Conservation (phyloP, 2,888 invertebrate genomes). For the Spicauda simplicius region DNA sequence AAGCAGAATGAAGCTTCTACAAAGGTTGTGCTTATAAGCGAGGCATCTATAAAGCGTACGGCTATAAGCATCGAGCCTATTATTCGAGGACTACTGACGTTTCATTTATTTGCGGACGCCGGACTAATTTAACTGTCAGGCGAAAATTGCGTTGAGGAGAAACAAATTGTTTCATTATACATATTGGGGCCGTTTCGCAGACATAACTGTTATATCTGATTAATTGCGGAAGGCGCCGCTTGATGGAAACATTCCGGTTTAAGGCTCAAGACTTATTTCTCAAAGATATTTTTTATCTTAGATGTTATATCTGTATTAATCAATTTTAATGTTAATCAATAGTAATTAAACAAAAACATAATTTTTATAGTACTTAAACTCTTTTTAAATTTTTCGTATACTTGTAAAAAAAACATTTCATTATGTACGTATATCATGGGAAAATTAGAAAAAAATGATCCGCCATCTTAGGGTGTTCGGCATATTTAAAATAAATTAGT, state of each 20-base stretch:
- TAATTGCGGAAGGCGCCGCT: slow-evolving; percentile 40
- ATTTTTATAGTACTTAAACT: too few species aligned
- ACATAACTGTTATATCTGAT: slow-evolving; percentile 42
- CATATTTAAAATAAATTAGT: too few species aligned
- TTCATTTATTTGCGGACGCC: slow-evolving; percentile 61
- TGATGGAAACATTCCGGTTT: slow-evolving; percentile 21
- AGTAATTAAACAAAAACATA: too few species aligned
- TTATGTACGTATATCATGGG: too few species aligned
- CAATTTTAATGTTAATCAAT: too few species aligned
- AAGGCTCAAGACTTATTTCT: too few species aligned
- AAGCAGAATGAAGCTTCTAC: slow-evolving; percentile 41
- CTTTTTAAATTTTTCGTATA: too few species aligned
- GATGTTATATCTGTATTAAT: too few species aligned
- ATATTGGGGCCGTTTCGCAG: slow-evolving; percentile 36
- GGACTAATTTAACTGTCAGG: slow-evolving; percentile 66
- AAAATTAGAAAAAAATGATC: too few species aligned
- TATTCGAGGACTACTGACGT: slow-evolving; percentile 46
- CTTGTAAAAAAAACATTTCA: too few species aligned
- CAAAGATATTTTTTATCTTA: too few species aligned
- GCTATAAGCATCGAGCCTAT: slow-evolving; percentile 42
- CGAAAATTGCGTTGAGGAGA: slow-evolving; percentile 50
- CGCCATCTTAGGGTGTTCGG: too few species aligned
- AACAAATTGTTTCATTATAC: slow-evolving; percentile 60
- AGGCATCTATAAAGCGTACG: slow-evolving; percentile 6
- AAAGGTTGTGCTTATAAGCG: slow-evolving; percentile 40